phyloP scores from a whole-genome alignment of 2,797 vertebrate genomes.

The Crenuchus spilurus region DNA sequence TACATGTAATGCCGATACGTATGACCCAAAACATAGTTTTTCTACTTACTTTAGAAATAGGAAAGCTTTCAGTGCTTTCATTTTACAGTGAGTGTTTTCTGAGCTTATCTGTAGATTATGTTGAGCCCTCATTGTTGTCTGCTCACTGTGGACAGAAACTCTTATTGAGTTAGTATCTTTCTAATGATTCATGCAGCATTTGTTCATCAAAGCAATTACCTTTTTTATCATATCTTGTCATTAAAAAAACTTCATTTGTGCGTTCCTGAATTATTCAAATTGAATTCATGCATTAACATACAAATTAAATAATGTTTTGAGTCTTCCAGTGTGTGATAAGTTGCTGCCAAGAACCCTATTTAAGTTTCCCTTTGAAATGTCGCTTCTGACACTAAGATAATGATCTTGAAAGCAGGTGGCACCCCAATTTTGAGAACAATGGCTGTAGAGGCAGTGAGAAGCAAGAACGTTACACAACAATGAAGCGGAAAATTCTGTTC shows the following conservation, averaged over 20 bases:
- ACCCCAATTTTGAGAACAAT: conserved; percentile 16
- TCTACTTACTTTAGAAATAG: no score
- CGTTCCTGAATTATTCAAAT: conserved; percentile 40
- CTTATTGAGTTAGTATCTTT: conserved; percentile 5
- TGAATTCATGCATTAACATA: conserved; percentile 50
- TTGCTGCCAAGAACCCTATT: conserved; percentile 30
- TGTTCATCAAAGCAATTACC: conserved; percentile 19
- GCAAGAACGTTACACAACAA: conserved; percentile 7
- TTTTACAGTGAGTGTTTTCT: no score
- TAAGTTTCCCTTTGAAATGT: conserved; percentile 25
- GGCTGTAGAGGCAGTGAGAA: conserved; percentile 6
- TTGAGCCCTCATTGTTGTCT: not conserved
- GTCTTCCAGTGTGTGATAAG: conserved; percentile 21
- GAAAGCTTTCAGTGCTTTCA: no score
- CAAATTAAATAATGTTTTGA: conserved; percentile 47
- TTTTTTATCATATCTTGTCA: not conserved
- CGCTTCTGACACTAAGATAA: conserved; percentile 23
- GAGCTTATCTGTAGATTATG: not conserved
- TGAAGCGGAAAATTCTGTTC: conserved; percentile 5
- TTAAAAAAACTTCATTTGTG: conserved; percentile 16
- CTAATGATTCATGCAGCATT: conserved; percentile 6
- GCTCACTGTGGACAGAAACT: not conserved
- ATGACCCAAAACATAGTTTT: no score
- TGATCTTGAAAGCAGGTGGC: conserved; percentile 32
- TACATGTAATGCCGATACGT: not conserved